Evolutionary conservation across 1,140 invertebrate species (phyloP).

Genomic region (Rhopalosiphum maidis): DNA sequence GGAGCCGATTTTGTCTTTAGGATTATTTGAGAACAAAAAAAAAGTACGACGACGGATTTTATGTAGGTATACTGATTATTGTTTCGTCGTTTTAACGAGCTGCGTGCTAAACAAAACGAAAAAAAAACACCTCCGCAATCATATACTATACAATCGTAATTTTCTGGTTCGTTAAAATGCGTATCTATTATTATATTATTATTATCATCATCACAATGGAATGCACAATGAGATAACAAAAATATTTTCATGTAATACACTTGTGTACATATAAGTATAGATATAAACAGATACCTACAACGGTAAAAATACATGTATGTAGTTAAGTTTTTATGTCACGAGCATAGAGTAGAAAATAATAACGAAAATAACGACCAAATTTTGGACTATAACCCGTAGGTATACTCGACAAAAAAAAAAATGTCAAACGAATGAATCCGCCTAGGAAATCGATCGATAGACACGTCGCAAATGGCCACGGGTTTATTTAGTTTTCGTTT

Average conservation of each 20-base stretch:
- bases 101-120: not conserved
- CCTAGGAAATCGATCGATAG: not conserved
- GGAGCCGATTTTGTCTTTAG: not conserved
- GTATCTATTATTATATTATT: constrained; percentile 10
- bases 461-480: not conserved
- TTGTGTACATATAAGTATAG: not conserved
- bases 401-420: not conserved
- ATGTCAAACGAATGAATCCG: not conserved
- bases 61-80: not conserved
- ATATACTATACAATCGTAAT: not conserved
- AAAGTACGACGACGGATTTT: not conserved
- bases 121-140: not conserved
- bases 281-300: not conserved
- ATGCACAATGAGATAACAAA: not conserved
- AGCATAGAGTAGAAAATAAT: not conserved
- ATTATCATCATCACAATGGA: not conserved
- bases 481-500: not conserved
- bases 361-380: not conserved
- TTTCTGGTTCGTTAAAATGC: constrained; percentile 19
- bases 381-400: not conserved
- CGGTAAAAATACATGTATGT: not conserved
- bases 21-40: constrained; percentile 8
- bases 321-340: not conserved
- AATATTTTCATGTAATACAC: not conserved
- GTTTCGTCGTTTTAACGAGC: not conserved